phyloP scores from a whole-genome alignment of 30 jellyfish, hydroid and myxozoan genomes.

The Turritopsis dohrnii region DNA sequence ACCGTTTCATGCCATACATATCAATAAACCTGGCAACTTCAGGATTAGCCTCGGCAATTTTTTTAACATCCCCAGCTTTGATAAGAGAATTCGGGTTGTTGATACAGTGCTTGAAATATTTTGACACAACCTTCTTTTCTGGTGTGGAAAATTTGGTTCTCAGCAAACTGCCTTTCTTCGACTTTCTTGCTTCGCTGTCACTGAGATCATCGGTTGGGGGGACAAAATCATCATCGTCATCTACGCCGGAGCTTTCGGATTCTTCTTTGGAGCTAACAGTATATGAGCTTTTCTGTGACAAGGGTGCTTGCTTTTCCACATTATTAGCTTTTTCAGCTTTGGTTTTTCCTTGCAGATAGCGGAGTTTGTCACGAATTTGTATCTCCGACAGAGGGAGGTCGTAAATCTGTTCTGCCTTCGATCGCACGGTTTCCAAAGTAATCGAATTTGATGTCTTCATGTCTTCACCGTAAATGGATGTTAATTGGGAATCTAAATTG shows the following conservation, averaged over 20 bases:
- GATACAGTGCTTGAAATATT: neutral
- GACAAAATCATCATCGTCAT: constrained; percentile 1
- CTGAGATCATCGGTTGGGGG: constrained; percentile 18
- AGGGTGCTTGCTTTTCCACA: neutral
- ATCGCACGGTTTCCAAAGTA: constrained; percentile 14
- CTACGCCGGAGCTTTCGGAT: neutral
- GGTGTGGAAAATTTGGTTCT: neutral
- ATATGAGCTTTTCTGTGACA: neutral
- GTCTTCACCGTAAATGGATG: neutral
- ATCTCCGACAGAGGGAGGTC: constrained; percentile 2
- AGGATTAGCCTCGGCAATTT: neutral
- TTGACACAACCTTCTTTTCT: neutral
- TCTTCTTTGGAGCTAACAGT: neutral
- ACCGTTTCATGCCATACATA: neutral
- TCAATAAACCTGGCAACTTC: neutral
- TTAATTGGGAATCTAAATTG: neutral
- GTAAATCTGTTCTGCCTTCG: neutral
- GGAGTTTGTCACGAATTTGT: constrained; percentile 11
- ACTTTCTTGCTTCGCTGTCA: neutral
- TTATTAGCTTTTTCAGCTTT: too few species aligned
- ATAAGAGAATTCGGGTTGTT: neutral
- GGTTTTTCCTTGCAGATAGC: neutral
- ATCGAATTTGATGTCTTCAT: neutral
- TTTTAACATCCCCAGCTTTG: neutral
- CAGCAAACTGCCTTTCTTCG: neutral